phyloP scores from a whole-genome alignment of 2,113 vertebrate species.

The Beaufortia kweichowensis region DNA sequence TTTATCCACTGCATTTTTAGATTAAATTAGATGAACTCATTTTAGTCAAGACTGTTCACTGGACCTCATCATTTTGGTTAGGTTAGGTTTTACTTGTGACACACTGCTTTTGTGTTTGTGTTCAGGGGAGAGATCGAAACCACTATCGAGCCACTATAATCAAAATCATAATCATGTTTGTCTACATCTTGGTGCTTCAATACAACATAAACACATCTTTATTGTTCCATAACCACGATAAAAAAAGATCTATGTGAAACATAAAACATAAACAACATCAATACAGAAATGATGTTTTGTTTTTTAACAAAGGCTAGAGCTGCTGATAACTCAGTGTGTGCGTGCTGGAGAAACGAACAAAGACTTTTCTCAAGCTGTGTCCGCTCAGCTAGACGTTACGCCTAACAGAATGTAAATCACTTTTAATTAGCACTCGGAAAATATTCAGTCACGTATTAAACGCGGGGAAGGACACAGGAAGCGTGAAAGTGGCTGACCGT shows the following conservation, averaged over 20 bases:
- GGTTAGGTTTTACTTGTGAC: too few relatives aligned
- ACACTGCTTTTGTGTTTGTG: constrained; percentile 9
- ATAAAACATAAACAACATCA: constrained; percentile 15
- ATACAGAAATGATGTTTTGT: not conserved
- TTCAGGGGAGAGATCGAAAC: not conserved
- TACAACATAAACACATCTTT: constrained; percentile 10
- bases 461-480: constrained; percentile 50
- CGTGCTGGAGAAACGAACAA: not conserved
- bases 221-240: not conserved
- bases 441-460: constrained; percentile 61
- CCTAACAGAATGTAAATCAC: constrained; percentile 54
- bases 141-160: not conserved
- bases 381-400: constrained; percentile 40
- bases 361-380: constrained; percentile 28
- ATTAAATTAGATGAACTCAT: too few relatives aligned
- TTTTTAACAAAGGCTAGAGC: not conserved
- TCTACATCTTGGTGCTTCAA: constrained; percentile 8
- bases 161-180: constrained; percentile 3
- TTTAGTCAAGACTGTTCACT: too few relatives aligned
- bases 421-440: constrained; percentile 69
- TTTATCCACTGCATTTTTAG: too few relatives aligned
- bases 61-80: too few relatives aligned
- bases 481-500: constrained; percentile 59
- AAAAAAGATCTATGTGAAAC: not conserved
- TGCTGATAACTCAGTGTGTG: not conserved